These are phyloP conservation scores for Haliaeetus leucogaster DNA, from an alignment of 2,113 vertebrate genomes.

Conservation along the genomic window DNA sequence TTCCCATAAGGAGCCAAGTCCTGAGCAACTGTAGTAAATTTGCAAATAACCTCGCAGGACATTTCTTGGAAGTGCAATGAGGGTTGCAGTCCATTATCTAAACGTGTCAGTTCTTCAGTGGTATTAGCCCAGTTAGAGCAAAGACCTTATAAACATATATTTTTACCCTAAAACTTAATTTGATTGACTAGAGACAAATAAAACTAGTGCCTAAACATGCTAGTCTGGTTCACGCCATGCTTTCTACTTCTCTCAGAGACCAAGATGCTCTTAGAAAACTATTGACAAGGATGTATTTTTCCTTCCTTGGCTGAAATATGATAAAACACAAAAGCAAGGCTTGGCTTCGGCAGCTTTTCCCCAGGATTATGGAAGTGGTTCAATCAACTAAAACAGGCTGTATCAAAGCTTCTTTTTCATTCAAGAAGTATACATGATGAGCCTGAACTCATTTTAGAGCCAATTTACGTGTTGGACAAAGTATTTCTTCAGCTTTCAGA, in stretches of 20 bases:
- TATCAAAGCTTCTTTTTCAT: not conserved
- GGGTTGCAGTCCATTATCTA: not conserved
- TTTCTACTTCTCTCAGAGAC: not conserved
- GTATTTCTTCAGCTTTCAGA: not conserved
- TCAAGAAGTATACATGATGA: not conserved
- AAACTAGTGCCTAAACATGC: not conserved
- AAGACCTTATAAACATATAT: not conserved
- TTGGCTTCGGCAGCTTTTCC: not conserved
- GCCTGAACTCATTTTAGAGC: not conserved
- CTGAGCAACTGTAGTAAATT: not conserved
- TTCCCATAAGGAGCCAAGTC: not conserved
- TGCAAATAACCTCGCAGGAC: not conserved
- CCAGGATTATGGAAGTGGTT: not conserved
- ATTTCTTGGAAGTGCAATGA: not conserved
- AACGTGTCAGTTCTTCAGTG: not conserved
- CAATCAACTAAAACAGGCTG: not conserved
- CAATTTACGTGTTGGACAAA: not conserved
- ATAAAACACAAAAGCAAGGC: not conserved
- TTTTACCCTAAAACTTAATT: not conserved
- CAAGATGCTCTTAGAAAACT: not conserved
- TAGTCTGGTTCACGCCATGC: not conserved
- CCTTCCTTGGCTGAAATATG: not conserved
- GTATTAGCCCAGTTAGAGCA: not conserved
- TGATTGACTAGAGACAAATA: not conserved
- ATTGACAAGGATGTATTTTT: not conserved